These are phyloP conservation scores for Aphelinus certus DNA, from an alignment of 1,140 invertebrate species.

Conservation along the genomic window DNA sequence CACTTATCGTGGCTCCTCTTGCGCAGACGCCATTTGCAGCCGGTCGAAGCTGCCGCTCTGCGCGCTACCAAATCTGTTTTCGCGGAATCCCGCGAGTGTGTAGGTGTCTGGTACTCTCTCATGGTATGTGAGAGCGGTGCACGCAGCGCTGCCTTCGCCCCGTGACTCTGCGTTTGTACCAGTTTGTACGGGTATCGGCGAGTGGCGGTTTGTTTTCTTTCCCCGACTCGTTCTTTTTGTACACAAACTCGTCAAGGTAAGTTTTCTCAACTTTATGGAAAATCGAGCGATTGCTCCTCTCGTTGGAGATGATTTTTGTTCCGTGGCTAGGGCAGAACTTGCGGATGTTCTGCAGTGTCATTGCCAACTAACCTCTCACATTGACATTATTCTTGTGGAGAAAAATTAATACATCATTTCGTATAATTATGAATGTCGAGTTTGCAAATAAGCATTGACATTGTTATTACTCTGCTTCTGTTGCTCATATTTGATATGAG, in stretches of 20 bases:
- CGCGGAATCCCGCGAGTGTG: background rate
- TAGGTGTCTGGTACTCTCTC: background rate
- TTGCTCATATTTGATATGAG: no score
- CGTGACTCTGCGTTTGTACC: conserved; percentile 37
- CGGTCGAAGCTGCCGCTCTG: conserved; percentile 8
- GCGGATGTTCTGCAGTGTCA: conserved; percentile 52
- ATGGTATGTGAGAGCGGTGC: background rate
- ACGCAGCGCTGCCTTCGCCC: conserved; percentile 25
- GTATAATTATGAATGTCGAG: no score
- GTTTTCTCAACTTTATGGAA: background rate
- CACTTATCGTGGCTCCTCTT: conserved; percentile 1
- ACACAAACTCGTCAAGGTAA: conserved; percentile 5
- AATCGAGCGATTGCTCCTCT: no score
- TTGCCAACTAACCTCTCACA: conserved; percentile 45
- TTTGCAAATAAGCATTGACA: no score
- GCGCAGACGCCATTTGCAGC: conserved; percentile 38
- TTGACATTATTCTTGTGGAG: no score
- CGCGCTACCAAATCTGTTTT: background rate
- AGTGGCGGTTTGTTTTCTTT: conserved; percentile 33
- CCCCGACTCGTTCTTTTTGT: background rate
- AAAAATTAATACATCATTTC: no score
- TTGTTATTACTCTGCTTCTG: no score
- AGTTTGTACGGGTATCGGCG: background rate
- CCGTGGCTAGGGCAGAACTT: background rate
- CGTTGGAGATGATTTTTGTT: background rate